Evolutionary conservation across 1,140 invertebrate species (phyloP), one percentile per base, ranked within the genome.

Genomic region (Eriosoma lanigerum): DNA sequence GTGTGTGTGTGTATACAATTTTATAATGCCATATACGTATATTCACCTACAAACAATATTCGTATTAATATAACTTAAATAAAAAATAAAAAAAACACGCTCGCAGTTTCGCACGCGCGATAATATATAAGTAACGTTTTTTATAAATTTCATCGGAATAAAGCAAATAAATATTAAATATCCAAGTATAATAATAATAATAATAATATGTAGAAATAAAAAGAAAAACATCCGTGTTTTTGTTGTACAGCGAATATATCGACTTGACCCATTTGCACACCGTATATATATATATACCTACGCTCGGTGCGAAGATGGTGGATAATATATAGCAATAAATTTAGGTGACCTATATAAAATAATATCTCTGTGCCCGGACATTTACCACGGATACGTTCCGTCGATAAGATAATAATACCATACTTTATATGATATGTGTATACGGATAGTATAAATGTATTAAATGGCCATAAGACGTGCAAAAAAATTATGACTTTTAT

Each of bases 281-380:
- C 26, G 26, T 46, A 12, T 21, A 66, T 44, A 12, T 38, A 64
- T 19, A 62, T 29, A 29, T 29, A 60, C 5, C 10, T 56, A 60
- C 21, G 29, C 13, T 0, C 2, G 17, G 32, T 32, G 15, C 17
- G 68, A 72, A 72, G 9, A 72, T 24, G 58, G 58, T 15, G 56
- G 68, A 70, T 50, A 70, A 70, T 70, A 44, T 21, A n/a, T 8
- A 6, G 13, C 44, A 26, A 26, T 48, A 50, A 29, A 72, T 52
- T 72, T 72, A 72, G 68, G 68, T 72, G 68, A 72, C 68, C 68
- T 32, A 52, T 1, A 64, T 29, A 62, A 17, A 62, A 29, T 4
- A 4, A n/a, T 32, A 29, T 62, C 54, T 8, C 21, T 26, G 21
- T 32, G 29, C 38, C 26, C 29, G 29, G 62, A 29, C 48, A 19